A percentile compares a stretch with the other conserved stretches of the same genome.
These are phyloP conservation scores for Tragelaphus imberbis DNA, from an alignment of 2,113 vertebrate genomes.

Conservation along the genomic window DNA sequence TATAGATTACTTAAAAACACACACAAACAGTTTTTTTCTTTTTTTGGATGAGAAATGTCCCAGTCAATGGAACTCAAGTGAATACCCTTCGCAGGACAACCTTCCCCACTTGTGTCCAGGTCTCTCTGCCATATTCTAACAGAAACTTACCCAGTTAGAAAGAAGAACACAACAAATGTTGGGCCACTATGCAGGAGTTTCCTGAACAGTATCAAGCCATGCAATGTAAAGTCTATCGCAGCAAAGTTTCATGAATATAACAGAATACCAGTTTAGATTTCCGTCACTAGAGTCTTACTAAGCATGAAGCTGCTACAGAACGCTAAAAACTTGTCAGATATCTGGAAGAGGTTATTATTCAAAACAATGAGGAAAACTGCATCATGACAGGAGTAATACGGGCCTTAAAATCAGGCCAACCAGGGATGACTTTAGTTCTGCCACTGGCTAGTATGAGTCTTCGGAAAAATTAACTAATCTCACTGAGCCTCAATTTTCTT, in stretches of 20 bases:
- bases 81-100: neutral
- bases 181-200: neutral
- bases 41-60: conserved; percentile 64
- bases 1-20: conserved; percentile 55
- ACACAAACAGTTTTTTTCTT: conserved; percentile 32
- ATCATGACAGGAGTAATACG: neutral
- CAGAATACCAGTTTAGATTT: neutral
- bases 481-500: neutral
- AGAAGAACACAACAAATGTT: neutral
- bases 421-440: neutral
- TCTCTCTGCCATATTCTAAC: neutral
- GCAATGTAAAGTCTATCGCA: neutral
- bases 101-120: neutral
- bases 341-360: conserved; percentile 8
- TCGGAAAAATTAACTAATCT: conserved; percentile 26
- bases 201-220: neutral
- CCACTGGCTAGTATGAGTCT: neutral
- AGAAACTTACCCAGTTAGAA: conserved; percentile 25
- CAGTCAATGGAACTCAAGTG: conserved; percentile 52
- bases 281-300: neutral
- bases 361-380: conserved; percentile 16
- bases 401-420: neutral
- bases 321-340: neutral
- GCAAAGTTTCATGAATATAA: neutral
- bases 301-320: neutral